Conservation (phyloP, 2,113 vertebrate genomes). For the Caretta caretta region DNA sequence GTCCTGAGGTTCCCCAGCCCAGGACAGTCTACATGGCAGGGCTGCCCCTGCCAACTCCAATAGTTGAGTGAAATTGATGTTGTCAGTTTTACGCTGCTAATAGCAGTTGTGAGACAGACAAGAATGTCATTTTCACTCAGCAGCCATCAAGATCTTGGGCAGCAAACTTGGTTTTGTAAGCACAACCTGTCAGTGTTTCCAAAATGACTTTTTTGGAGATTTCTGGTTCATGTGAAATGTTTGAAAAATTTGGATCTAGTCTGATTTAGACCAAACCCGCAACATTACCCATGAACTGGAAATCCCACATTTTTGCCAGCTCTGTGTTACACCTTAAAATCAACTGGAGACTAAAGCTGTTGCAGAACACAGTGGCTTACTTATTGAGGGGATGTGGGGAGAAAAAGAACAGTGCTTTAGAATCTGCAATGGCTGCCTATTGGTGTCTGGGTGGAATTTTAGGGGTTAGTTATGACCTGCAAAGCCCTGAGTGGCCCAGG, state of each 20-base stretch:
- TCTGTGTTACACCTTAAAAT: background rate
- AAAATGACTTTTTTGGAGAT: background rate
- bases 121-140: background rate
- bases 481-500: background rate
- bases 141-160: background rate
- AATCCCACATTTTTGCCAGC: background rate
- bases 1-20: background rate
- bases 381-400: background rate
- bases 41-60: background rate
- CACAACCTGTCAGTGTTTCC: background rate
- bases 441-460: background rate
- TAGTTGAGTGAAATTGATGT: background rate
- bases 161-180: background rate
- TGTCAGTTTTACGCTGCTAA: background rate
- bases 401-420: background rate
- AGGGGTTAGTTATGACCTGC: background rate
- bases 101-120: background rate
- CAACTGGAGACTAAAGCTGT: background rate
- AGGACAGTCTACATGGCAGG: background rate
- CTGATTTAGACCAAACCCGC: background rate
- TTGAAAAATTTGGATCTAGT: background rate
- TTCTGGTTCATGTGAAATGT: background rate
- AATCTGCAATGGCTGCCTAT: background rate
- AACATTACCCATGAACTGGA: background rate
- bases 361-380: background rate